Base-by-base conservation (phyloP, 2,797 vertebrate species). In the Anabacerthia variegaticeps region DNA sequence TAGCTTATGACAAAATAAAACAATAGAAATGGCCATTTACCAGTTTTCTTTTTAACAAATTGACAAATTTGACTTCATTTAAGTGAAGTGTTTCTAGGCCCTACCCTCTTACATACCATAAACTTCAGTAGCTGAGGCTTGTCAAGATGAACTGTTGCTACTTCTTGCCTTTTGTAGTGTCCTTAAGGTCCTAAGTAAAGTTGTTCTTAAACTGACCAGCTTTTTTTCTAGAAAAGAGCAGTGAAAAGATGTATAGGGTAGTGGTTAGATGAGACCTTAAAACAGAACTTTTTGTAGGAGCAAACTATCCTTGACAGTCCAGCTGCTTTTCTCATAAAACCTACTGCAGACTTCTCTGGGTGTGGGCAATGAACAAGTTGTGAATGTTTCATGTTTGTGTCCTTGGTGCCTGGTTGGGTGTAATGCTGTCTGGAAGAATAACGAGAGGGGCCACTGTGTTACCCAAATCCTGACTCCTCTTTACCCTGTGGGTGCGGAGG, bases 281-380 rank as follows among this genome's bases (percentile, higher is more conserved):
- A 88, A 27, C 2, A 71, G 34, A 68, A 17, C 87, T 86, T 93
- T 52, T 28, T 66, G 37, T 48, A 91, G 52, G 48, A 85, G 34
- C 51, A 79, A 88, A 67, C 32, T 59, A 44, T 44, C 83, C 67
- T 85, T 73, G 65, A 24, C 21, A 56, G 59, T 63, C 37, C 71
- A 84, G 67, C 48, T 88, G 66, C 59, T 92, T 88, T 91, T 55
- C 58, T 84, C 39, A 5, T 90, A 85, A 93, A 94, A 26, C 27
- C 36, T 63, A 63, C 46, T 69, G 46, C 39, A 39, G 73, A 9
- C 34, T 83, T 68, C 49, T 34, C 36, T 69, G 85, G 10, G 26
- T 75, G 81, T 58, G 51, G 14, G 37, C 9, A 22, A 37, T 49
- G 79, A 77, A 27, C 1, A 7, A 66, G 51, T 41, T 59, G 59